A percentile compares a stretch with the other conserved stretches of the same genome.
Evolutionary conservation across 2,113 vertebrate genomes (phyloP).

Genomic region (Ivindomyrus marchei): DNA sequence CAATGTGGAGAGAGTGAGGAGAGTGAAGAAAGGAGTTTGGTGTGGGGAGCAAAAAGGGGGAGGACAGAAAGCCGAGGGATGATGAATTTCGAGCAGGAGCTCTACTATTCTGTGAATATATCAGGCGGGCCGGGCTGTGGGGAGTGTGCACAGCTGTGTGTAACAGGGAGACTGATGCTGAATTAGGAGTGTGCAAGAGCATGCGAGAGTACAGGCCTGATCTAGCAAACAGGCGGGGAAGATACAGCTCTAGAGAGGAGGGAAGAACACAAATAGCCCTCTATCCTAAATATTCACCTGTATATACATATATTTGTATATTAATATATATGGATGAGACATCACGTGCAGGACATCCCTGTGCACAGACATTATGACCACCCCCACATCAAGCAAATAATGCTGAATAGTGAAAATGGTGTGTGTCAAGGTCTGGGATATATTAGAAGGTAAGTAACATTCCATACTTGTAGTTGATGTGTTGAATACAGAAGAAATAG

Average conservation of each 20-base stretch:
- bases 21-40: background rate
- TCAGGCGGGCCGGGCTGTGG: background rate
- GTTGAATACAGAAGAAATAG: too few relatives aligned
- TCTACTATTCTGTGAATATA: background rate
- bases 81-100: background rate
- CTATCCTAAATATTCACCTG: background rate
- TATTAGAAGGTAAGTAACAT: background rate
- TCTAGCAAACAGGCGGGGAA: background rate
- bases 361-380: background rate
- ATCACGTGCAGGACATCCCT: background rate
- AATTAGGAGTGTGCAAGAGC: background rate
- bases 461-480: too few relatives aligned
- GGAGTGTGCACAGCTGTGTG: background rate
- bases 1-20: background rate
- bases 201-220: background rate
- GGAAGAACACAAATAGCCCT: background rate
- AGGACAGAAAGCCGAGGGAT: background rate
- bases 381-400: background rate
- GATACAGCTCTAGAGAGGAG: background rate
- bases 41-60: background rate
- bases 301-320: background rate
- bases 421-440: background rate
- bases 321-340: background rate
- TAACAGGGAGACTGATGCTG: background rate
- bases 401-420: background rate